phyloP scores from a whole-genome alignment of 2,113 vertebrate genomes.

The Gadus chalcogrammus region DNA sequence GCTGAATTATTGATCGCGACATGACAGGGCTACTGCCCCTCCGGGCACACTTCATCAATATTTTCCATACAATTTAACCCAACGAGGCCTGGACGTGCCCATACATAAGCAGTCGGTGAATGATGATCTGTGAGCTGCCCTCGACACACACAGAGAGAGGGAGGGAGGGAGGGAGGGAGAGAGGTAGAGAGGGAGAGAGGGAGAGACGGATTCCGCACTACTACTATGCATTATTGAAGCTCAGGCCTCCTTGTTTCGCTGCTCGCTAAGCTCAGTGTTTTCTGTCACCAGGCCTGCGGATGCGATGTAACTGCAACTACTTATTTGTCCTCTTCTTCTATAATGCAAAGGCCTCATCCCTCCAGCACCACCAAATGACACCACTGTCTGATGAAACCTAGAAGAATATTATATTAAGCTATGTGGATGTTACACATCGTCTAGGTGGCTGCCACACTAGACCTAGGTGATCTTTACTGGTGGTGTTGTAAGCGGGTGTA shows the following conservation, averaged over 20 bases:
- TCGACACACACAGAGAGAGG: too few species aligned
- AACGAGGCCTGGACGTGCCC: constrained; percentile 34
- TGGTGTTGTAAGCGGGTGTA: too few species aligned
- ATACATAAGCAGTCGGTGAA: constrained; percentile 49
- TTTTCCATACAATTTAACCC: constrained; percentile 71
- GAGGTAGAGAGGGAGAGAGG: too few species aligned
- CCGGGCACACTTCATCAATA: constrained; percentile 63
- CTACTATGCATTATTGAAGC: constrained; percentile 54
- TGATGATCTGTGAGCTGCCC: constrained; percentile 25
- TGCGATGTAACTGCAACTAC: constrained; percentile 20
- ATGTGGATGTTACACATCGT: too few species aligned
- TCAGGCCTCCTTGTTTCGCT: constrained; percentile 20
- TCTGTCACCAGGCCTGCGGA: constrained; percentile 19
- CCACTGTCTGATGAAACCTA: constrained; percentile 17
- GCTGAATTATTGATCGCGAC: constrained; percentile 69
- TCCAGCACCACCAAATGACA: constrained; percentile 21
- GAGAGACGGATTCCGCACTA: not conserved
- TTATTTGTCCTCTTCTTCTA: not conserved
- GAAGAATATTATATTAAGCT: too few species aligned
- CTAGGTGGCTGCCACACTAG: too few species aligned
- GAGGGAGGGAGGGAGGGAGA: too few species aligned
- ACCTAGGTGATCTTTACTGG: too few species aligned
- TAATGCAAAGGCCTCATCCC: constrained; percentile 20
- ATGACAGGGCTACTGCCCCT: constrained; percentile 55
- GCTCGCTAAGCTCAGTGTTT: constrained; percentile 21